Evolutionary conservation across 2,797 vertebrate species (phyloP).

Genomic region (Bradypodion ventrale): DNA sequence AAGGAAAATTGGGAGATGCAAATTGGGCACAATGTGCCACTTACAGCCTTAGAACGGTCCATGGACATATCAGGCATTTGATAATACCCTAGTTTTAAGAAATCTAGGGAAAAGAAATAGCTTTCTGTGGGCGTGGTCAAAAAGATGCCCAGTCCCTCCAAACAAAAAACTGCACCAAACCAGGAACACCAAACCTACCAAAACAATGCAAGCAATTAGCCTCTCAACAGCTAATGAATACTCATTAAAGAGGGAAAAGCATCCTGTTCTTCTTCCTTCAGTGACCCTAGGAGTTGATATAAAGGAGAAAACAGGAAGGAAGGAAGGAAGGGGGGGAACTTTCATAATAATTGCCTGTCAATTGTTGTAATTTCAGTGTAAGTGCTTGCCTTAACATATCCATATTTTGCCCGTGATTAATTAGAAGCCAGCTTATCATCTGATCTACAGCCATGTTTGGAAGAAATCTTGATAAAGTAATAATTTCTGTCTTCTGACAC

Average conservation of each 20-base stretch:
- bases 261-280: background rate
- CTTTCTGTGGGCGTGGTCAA: background rate
- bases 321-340: background rate
- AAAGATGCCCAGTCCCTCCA: background rate
- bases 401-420: background rate
- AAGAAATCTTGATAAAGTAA: background rate
- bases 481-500: background rate
- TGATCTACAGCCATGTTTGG: background rate
- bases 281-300: background rate
- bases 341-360: background rate
- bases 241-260: background rate
- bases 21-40: background rate
- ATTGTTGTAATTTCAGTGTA: background rate
- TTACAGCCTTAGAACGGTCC: background rate
- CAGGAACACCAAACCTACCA: background rate
- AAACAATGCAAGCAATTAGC: background rate
- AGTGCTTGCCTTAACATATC: background rate
- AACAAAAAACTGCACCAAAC: background rate
- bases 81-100: background rate
- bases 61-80: background rate
- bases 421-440: background rate
- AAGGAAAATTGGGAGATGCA: constrained; percentile 1
- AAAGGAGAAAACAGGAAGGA: background rate
- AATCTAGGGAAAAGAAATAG: background rate
- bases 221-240: background rate